Conservation (phyloP, 2,888 invertebrate genomes). For the Dugesia japonica region DNA sequence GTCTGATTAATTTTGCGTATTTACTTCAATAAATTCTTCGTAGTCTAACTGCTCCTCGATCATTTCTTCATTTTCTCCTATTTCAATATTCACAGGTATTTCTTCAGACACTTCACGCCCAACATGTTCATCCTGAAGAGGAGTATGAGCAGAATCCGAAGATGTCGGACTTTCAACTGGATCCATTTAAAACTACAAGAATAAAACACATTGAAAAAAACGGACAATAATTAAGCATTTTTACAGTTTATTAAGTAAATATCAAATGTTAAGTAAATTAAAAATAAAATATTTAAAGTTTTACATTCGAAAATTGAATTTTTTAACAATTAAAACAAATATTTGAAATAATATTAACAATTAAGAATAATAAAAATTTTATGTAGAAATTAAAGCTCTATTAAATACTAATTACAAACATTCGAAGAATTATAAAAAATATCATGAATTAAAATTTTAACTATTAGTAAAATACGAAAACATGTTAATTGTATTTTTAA, state of each 20-base stretch:
- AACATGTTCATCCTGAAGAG: neutral
- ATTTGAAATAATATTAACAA: neutral
- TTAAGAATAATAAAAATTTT: neutral
- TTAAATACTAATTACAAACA: too few relatives aligned
- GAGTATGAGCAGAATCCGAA: neutral
- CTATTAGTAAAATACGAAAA: too few relatives aligned
- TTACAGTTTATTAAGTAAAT: too few relatives aligned
- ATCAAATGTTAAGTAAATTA: neutral
- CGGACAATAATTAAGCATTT: neutral
- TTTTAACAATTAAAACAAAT: neutral
- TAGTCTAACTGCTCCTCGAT: conserved; percentile 1
- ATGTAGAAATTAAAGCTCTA: too few relatives aligned
- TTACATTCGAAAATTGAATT: neutral
- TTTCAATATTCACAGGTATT: neutral
- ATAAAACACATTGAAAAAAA: neutral
- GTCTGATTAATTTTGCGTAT: too few relatives aligned
- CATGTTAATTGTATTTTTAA: too few relatives aligned
- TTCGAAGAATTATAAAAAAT: too few relatives aligned
- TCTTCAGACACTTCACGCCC: neutral
- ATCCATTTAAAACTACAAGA: neutral
- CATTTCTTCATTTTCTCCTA: neutral
- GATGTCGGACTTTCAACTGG: neutral
- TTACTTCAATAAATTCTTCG: neutral
- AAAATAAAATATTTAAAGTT: conserved; percentile 1
- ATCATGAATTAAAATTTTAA: too few relatives aligned